A percentile compares a stretch with the other conserved stretches of the same genome.
phyloP scores from a whole-genome alignment of 1,140 invertebrate species.

The Phthorimaea operculella region DNA sequence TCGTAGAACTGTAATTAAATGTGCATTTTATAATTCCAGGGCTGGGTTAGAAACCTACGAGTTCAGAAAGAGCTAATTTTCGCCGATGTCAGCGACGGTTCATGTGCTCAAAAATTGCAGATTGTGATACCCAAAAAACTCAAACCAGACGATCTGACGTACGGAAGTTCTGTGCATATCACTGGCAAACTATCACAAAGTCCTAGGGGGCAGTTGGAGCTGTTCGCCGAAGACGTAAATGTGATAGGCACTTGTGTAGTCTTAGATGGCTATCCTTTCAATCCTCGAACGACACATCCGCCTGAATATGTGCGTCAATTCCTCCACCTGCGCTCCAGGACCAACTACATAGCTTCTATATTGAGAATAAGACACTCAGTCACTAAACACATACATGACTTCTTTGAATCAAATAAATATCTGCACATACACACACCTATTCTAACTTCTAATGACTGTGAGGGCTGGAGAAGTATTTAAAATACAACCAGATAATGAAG shows the following conservation, averaged over 20 bases:
- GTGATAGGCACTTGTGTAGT: constrained; percentile 75
- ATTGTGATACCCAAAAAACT: constrained; percentile 73
- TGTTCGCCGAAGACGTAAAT: constrained; percentile 74
- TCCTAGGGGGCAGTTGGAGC: constrained; percentile 77
- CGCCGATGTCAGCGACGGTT: constrained; percentile 88
- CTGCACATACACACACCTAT: constrained; percentile 92
- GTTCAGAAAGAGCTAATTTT: constrained; percentile 86
- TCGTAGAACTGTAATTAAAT: background rate
- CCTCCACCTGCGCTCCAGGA: constrained; percentile 84
- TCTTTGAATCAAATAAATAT: constrained; percentile 79
- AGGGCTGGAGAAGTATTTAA: constrained; percentile 91
- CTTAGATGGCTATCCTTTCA: constrained; percentile 83
- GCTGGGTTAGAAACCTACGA: constrained; percentile 85
- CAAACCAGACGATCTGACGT: constrained; percentile 69
- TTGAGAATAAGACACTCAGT: constrained; percentile 80
- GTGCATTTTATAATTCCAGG: constrained; percentile 67
- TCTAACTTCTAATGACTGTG: constrained; percentile 97
- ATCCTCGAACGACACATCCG: constrained; percentile 75
- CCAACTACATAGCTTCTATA: constrained; percentile 77
- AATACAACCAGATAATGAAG: constrained; percentile 74
- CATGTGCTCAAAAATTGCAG: constrained; percentile 77
- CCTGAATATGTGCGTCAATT: constrained; percentile 83
- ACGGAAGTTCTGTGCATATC: constrained; percentile 73
- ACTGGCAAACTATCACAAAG: constrained; percentile 72
- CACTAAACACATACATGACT: constrained; percentile 76